phyloP scores from a whole-genome alignment of 2,797 vertebrate species.

The Sebastes glaucus region DNA sequence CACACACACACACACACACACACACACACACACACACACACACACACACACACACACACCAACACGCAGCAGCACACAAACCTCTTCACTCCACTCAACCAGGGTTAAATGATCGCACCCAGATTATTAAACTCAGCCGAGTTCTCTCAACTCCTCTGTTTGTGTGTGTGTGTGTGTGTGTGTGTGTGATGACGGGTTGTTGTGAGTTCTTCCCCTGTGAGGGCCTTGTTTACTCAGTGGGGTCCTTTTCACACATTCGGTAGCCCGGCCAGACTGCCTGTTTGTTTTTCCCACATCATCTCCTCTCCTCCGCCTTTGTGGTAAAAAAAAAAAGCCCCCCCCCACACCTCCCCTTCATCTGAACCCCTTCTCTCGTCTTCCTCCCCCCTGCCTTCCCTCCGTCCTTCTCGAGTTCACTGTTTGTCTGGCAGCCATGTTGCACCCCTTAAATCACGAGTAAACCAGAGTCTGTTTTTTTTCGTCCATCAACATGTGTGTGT shows the following conservation, averaged over 20 bases:
- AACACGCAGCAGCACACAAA: conserved; percentile 64
- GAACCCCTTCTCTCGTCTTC: conserved; percentile 47
- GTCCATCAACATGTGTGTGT: conserved; percentile 18
- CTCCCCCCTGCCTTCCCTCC: conserved; percentile 49
- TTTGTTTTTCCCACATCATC: conserved; percentile 99
- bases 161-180: conserved; percentile 48
- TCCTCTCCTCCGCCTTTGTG: conserved; percentile 87
- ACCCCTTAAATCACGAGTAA: conserved; percentile 69
- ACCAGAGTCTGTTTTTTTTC: conserved; percentile 31
- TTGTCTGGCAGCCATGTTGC: conserved; percentile 76
- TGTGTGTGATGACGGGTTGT: conserved; percentile 69
- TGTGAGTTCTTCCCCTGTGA: conserved; percentile 80
- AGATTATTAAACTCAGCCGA: conserved; percentile 81
- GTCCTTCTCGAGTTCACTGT: conserved; percentile 64
- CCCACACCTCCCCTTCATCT: conserved; percentile 34
- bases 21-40: conserved; percentile 60
- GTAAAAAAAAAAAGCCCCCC: conserved; percentile 22
- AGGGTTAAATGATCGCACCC: conserved; percentile 82
- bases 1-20: conserved; percentile 60
- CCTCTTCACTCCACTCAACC: conserved; percentile 79
- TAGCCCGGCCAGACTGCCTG: conserved; percentile 87
- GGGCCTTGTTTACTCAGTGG: conserved; percentile 87
- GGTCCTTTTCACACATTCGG: conserved; percentile 92
- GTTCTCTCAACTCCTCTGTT: conserved; percentile 61
- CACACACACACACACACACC: conserved; percentile 45